phyloP scores from a whole-genome alignment of 2,113 vertebrate species.

The Anser brachyrhynchus region DNA sequence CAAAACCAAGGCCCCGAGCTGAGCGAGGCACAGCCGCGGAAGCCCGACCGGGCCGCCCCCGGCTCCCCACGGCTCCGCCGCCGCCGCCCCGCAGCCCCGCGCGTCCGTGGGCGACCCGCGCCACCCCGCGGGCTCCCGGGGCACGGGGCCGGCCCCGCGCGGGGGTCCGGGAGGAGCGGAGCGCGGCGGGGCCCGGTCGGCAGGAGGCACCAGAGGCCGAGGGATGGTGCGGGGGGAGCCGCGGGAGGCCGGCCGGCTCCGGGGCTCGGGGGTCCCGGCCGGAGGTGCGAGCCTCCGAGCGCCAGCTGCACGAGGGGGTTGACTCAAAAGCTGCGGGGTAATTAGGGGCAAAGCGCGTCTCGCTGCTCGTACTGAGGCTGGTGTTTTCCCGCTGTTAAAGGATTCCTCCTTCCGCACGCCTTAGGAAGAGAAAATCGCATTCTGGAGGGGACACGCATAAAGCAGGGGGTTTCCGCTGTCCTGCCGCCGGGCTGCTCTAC shows the following conservation, averaged over 20 bases:
- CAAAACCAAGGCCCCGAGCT: rapidly evolving
- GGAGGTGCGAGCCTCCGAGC: rapidly evolving
- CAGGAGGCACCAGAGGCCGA: not conserved
- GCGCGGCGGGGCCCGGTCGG: not conserved
- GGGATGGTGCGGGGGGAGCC: too few relatives aligned
- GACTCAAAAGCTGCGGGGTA: not conserved
- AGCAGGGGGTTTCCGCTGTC: not conserved
- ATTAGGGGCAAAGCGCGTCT: not conserved
- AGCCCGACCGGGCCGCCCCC: not conserved
- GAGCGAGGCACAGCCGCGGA: not conserved
- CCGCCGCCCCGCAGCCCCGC: not conserved
- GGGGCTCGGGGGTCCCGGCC: rapidly evolving
- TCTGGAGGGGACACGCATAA: not conserved
- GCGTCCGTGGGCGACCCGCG: not conserved
- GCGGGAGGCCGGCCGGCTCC: not conserved
- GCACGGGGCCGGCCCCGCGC: too few relatives aligned
- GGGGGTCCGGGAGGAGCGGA: too few relatives aligned
- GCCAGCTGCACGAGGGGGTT: not conserved
- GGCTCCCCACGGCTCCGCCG: not conserved
- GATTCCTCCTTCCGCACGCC: not conserved
- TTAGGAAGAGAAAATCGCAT: rapidly evolving
- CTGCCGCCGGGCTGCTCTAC: not conserved
- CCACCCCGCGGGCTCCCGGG: not conserved
- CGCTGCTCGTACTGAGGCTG: rapidly evolving
- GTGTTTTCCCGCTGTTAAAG: not conserved